Evolutionary conservation across 2,113 vertebrate genomes (phyloP), one percentile per base, ranked within the genome.

Genomic region (Megalops atlanticus): DNA sequence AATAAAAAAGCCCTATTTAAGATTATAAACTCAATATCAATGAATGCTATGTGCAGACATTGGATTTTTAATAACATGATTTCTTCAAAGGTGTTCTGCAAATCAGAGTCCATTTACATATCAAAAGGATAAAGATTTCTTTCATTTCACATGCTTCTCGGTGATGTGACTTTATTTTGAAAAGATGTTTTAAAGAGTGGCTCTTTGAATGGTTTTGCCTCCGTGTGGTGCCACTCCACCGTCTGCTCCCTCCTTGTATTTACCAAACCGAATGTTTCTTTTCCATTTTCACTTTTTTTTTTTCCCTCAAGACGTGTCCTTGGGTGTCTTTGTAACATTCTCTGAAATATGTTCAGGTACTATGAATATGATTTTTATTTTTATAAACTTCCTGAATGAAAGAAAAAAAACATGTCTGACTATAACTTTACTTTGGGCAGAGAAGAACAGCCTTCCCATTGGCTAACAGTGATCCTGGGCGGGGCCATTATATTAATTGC

Each of bases 121-220:
- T 94, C 90, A 94, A 93, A 93, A 90, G 91, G 84, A 89, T 89
- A 90, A 88, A 89, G 89, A 89, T 89, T 89, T 88, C 91, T 92
- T 92, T 93, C 88, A 92, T 92, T 94, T 92, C 85, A 85, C 86
- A 89, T 86, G 86, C 70, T 89, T 88, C 84, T 77, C 47, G 77
- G 80, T 88, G 88, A 92, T 91, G 87, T 91, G 89, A 88, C 87
- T 90, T 91, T 75, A 38, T 89, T 92, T 89, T 86, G 41, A 87
- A 86, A 90, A 88, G 47, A 36, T 68, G 54, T 31, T 75, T 88
- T 88, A 89, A 88, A 85, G 87, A 86, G 87, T 89, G 89, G 89
- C 87, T 90, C 86, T 91, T 88, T 81, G 84, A 89, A 88, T 86
- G 86, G 82, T 82, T 88, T 91, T 89, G 86, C 85, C 83, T 81